Base-by-base conservation (phyloP, 2,113 vertebrate genomes). In the Galemys pyrenaicus region DNA sequence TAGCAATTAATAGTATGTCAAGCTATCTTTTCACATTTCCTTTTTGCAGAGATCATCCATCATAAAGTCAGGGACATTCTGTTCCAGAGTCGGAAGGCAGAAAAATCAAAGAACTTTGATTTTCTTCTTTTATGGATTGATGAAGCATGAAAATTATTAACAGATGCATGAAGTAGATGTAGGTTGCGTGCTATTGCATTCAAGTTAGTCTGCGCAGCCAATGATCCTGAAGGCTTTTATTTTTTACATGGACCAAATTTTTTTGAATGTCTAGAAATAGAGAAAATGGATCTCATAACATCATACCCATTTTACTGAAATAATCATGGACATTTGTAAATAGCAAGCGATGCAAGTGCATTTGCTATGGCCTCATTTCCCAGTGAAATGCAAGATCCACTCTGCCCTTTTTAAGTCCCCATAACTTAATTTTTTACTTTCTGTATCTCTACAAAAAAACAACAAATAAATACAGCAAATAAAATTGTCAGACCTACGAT, bases 61-160 rank as follows among this genome's bases (percentile, higher is more conserved):
- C 94, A 58, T 87, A 90, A 96, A 96, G 67, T 26, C 12, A 94
- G 46, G 22, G 70, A 64, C 41, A 73, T 49, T 77, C 26, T 71
- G 83, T 44, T 86, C 78, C 85, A 67, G 54, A 77, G 32, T 90
- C 65, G 64, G 54, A 97, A 96, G 54, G 41, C 26, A 64, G 37
- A 94, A 74, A 96, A 92, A 46, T 70, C 85, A 89, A 96, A 96
- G 60, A 46, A 46, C 44, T 54, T 92, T 95, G 73, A 75, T 49
- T 73, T 92, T 77, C 84, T 83, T 56, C 58, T 87, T 85, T 87
- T 67, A 68, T 75, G 74, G 30, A 77, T 93, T 85, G 82, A 32
- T 75, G 89, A 95, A 92, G 51, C 95, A 51, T 88, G 62, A 90
- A 95, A 91, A 64, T 67, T 92, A 93, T 39, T 89, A 86, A 93